A percentile compares a stretch with the other conserved stretches of the same genome.
Conservation (phyloP, 2,113 vertebrate genomes). For the Boleophthalmus pectinirostris region DNA sequence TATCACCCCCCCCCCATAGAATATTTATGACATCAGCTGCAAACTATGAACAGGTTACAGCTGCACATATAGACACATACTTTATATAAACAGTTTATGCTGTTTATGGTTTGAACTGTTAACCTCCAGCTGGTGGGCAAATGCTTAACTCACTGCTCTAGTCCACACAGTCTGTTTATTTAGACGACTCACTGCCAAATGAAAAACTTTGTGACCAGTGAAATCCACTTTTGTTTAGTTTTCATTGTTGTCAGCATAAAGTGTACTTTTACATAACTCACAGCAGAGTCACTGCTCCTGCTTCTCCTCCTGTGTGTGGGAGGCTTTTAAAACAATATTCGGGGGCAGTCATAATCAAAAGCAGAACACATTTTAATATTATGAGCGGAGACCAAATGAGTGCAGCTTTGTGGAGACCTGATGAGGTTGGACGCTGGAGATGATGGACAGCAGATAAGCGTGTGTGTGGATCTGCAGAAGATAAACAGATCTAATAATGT, state of each 20-base stretch:
- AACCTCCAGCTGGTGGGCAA: too few species aligned
- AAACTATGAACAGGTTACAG: too few species aligned
- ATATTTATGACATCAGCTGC: too few species aligned
- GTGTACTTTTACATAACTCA: not conserved
- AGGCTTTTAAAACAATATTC: conserved; percentile 13
- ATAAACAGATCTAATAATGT: not conserved
- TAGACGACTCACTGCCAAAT: too few species aligned
- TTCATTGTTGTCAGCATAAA: not conserved
- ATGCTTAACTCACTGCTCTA: too few species aligned
- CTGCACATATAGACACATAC: too few species aligned
- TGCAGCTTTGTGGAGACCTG: not conserved
- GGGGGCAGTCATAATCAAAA: conserved; percentile 24
- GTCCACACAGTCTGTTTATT: too few species aligned
- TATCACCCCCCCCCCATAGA: too few species aligned
- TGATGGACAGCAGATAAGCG: not conserved
- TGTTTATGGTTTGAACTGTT: too few species aligned
- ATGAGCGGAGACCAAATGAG: not conserved
- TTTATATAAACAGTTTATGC: too few species aligned
- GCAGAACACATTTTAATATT: conserved; percentile 26
- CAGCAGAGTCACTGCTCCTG: conserved; percentile 8
- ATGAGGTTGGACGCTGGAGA: not conserved
- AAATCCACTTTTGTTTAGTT: not conserved
- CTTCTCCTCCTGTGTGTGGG: conserved; percentile 32
- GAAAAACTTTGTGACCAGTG: not conserved
- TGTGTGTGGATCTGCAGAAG: not conserved